Percentiles rank a stretch among this genome's conserved stretches.
Evolutionary conservation across 2,113 vertebrate species (phyloP).

Genomic region (Speoplatyrhinus poulsoni): DNA sequence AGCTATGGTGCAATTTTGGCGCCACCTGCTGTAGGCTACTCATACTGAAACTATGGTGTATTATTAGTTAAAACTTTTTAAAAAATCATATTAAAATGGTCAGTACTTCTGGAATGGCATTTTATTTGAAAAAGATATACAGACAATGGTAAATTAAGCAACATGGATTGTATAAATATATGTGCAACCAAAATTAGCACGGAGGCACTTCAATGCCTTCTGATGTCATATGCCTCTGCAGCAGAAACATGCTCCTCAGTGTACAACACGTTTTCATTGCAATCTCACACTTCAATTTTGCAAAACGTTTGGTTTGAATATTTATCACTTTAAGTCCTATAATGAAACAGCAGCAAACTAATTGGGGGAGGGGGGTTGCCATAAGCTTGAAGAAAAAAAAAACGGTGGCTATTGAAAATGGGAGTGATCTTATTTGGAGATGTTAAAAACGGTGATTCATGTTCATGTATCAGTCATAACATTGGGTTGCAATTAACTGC

Average conservation of each 20-base stretch:
- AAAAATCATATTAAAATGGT: neutral
- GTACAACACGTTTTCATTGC: neutral
- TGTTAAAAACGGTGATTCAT: constrained; percentile 12
- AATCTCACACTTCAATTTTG: neutral
- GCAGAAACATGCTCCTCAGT: constrained; percentile 39
- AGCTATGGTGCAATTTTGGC: no score
- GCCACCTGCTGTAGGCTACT: no score
- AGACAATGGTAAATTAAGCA: constrained; percentile 71
- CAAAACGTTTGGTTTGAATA: constrained; percentile 8
- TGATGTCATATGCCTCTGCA: constrained; percentile 41
- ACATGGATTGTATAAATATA: constrained; percentile 72
- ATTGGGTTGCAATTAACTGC: constrained; percentile 1
- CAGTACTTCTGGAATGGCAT: neutral
- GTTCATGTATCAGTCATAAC: constrained; percentile 19
- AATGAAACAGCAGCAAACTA: constrained; percentile 4
- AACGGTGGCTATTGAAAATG: constrained; percentile 12
- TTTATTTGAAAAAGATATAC: constrained; percentile 60
- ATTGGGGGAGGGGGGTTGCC: neutral
- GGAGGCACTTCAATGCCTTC: constrained; percentile 73
- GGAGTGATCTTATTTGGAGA: neutral
- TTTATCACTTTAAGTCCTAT: constrained; percentile 18
- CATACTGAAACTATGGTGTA: no score
- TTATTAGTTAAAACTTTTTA: no score
- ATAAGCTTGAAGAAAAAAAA: neutral
- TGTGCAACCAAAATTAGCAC: constrained; percentile 65